Evolutionary conservation across 1,140 invertebrate genomes (phyloP).

Genomic region (Drosophila quadrilineata): DNA sequence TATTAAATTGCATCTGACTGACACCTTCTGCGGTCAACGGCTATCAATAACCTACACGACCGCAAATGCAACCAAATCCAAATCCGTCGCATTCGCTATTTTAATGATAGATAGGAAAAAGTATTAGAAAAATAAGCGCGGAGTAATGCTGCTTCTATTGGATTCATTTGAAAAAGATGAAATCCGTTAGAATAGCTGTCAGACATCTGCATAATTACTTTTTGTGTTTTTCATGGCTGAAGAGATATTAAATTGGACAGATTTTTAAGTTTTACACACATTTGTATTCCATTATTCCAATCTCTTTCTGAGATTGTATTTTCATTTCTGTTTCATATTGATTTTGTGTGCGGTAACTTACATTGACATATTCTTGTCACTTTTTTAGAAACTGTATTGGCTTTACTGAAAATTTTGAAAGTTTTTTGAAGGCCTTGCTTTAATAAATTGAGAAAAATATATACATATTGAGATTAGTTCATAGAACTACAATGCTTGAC

Average conservation of each 20-base stretch:
- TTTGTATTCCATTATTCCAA: conserved; percentile 19
- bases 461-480: too few relatives aligned
- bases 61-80: conserved; percentile 49
- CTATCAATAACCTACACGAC: conserved; percentile 63
- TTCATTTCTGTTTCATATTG: conserved; percentile 39
- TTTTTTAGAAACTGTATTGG: too few relatives aligned
- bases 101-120: not conserved
- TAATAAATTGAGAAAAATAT: too few relatives aligned
- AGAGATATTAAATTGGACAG: too few relatives aligned
- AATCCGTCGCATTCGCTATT: conserved; percentile 70
- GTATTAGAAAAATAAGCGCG: not conserved
- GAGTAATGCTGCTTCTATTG: too few relatives aligned
- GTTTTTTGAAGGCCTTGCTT: too few relatives aligned
- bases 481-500: too few relatives aligned
- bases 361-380: conserved; percentile 43
- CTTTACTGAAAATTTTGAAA: too few relatives aligned
- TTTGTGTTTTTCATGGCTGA: too few relatives aligned
- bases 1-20: conserved; percentile 43
- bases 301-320: conserved; percentile 8
- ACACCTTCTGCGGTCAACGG: conserved; percentile 50
- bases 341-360: conserved; percentile 35
- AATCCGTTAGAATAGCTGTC: too few relatives aligned
- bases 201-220: too few relatives aligned
- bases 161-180: too few relatives aligned
- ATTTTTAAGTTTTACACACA: conserved; percentile 61